Percentiles rank a stretch among this genome's conserved stretches.
phyloP scores from a whole-genome alignment of 2,797 vertebrate genomes.

The Aldrovandia affinis region DNA sequence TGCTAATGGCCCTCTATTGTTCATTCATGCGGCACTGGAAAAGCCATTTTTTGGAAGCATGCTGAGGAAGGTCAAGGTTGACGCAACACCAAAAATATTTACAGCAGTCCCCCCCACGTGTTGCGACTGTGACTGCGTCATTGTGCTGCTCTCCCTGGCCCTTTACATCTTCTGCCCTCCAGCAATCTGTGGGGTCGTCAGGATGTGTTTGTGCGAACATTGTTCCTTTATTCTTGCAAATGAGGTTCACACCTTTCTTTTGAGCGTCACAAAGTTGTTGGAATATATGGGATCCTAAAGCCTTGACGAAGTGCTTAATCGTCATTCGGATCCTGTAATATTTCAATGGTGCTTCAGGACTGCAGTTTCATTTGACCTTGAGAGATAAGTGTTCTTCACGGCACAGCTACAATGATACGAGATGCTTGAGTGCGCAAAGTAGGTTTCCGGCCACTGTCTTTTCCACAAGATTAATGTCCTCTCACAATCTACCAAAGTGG shows the following conservation, averaged over 20 bases:
- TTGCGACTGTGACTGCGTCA: neutral
- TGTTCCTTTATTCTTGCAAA: neutral
- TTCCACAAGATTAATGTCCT: no score
- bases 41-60: neutral
- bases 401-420: neutral
- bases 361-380: neutral
- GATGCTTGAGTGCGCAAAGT: neutral
- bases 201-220: neutral
- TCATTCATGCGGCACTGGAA: neutral
- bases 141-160: neutral
- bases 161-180: neutral
- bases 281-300: neutral
- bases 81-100: slow-evolving; percentile 9
- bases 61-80: neutral
- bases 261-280: neutral
- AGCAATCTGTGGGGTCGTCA: neutral
- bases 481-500: no score
- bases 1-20: neutral
- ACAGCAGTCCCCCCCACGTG: neutral
- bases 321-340: neutral
- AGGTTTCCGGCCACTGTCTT: neutral
- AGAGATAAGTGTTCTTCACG: neutral
- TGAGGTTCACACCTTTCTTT: neutral
- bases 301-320: neutral
- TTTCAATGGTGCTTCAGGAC: neutral